Conservation (phyloP, 92 coral and sea anemone species). For the Phymanthus crucifer region DNA sequence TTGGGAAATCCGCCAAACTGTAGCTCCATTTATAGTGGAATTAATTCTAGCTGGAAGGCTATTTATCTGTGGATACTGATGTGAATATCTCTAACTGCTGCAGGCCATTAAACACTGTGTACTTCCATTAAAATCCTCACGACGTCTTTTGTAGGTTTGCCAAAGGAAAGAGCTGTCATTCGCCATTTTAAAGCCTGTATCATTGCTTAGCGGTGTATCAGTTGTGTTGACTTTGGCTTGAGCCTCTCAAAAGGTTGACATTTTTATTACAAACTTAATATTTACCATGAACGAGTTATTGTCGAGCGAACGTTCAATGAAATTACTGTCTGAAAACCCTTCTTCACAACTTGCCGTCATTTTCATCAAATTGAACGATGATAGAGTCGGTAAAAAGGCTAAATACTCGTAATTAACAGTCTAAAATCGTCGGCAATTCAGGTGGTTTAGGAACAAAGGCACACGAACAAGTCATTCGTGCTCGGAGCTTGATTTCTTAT, state of each 20-base stretch:
- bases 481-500: constrained; percentile 2
- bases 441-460: not conserved
- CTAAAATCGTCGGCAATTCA: not conserved
- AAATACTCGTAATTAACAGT: not conserved
- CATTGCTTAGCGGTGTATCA: not conserved
- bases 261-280: not conserved
- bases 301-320: not conserved
- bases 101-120: constrained; percentile 22
- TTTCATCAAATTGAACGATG: not conserved
- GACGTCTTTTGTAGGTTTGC: not conserved
- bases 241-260: not conserved
- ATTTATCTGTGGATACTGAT: constrained; percentile 7
- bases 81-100: constrained; percentile 21
- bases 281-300: not conserved
- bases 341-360: not conserved
- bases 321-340: not conserved
- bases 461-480: not conserved
- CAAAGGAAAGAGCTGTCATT: not conserved
- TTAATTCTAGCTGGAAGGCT: not conserved
- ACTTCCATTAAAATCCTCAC: constrained; percentile 15
- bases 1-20: not conserved
- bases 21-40: not conserved
- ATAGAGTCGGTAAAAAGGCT: not conserved
- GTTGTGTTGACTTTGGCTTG: constrained; percentile 5
- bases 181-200: not conserved